Evolutionary conservation across 2,113 vertebrate genomes (phyloP).

Genomic region (Ailuropoda melanoleuca): DNA sequence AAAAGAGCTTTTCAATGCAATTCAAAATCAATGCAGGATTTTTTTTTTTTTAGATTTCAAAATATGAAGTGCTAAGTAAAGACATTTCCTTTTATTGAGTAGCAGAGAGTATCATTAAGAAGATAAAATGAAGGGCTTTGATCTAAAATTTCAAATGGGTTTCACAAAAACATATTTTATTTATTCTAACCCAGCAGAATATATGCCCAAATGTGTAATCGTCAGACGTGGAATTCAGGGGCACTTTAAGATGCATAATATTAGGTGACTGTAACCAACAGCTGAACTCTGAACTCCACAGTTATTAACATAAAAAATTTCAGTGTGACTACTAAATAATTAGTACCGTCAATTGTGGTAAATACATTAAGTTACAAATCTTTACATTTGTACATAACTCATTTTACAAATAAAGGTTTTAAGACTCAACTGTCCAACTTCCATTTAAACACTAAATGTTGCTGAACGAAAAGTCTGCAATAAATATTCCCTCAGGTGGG

Average conservation of each 20-base stretch:
- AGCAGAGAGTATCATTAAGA: neutral
- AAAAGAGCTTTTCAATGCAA: neutral
- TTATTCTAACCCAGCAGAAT: conserved; percentile 60
- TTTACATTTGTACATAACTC: conserved; percentile 83
- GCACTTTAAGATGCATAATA: neutral
- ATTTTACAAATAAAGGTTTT: conserved; percentile 83
- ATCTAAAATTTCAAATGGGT: conserved; percentile 39
- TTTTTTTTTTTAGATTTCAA: neutral
- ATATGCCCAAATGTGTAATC: neutral
- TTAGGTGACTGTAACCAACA: neutral
- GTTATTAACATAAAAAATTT: conserved; percentile 69
- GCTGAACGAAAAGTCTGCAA: conserved; percentile 73
- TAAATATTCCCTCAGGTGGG: conserved; percentile 77
- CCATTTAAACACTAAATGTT: conserved; percentile 51
- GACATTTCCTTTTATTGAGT: neutral
- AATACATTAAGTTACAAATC: conserved; percentile 85
- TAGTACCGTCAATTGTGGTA: conserved; percentile 78
- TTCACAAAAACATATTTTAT: conserved; percentile 66
- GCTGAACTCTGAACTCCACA: conserved; percentile 40
- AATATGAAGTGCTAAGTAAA: conserved; percentile 7
- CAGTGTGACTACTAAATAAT: conserved; percentile 75
- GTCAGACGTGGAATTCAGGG: neutral
- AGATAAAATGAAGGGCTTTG: neutral
- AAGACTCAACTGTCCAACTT: conserved; percentile 55
- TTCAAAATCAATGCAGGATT: neutral